These are phyloP conservation scores for Thunnus maccoyii DNA, from an alignment of 2,113 vertebrate genomes.

Conservation along the genomic window DNA sequence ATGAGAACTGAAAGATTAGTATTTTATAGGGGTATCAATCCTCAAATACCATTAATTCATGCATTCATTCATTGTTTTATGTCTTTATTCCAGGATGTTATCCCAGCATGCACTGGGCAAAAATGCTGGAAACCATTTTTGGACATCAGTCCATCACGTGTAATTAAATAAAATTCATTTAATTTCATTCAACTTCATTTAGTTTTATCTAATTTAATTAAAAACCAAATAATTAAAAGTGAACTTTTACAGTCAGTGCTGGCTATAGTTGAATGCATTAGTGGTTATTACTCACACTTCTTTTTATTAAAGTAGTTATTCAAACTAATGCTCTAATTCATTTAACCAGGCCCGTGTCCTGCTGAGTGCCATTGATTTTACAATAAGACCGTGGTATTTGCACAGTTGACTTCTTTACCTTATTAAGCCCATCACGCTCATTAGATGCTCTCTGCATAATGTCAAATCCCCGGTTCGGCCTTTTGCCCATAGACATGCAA, in stretches of 20 bases:
- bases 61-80: neutral
- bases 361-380: conserved; percentile 58
- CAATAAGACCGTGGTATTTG: conserved; percentile 43
- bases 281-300: conserved; percentile 17
- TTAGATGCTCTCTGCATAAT: conserved; percentile 50
- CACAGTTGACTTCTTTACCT: conserved; percentile 57
- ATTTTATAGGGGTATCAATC: neutral
- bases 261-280: conserved; percentile 19
- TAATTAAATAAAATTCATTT: neutral
- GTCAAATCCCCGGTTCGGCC: conserved; percentile 21
- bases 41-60: neutral
- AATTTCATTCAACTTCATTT: conserved; percentile 22
- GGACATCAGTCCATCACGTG: too few species aligned
- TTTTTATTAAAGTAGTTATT: conserved; percentile 20
- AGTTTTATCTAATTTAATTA: conserved; percentile 52
- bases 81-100: neutral
- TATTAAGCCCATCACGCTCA: conserved; percentile 50
- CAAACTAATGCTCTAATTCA: conserved; percentile 45
- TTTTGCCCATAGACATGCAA: conserved; percentile 21
- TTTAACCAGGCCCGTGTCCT: conserved; percentile 30
- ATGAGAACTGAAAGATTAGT: too few species aligned
- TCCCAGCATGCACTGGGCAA: neutral
- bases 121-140: neutral
- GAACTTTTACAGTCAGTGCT: conserved; percentile 21
- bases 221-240: conserved; percentile 47